Percentiles rank a stretch among this genome's conserved stretches.
Evolutionary conservation across 2,888 invertebrate genomes (phyloP).

Genomic region (Rapana venosa): DNA sequence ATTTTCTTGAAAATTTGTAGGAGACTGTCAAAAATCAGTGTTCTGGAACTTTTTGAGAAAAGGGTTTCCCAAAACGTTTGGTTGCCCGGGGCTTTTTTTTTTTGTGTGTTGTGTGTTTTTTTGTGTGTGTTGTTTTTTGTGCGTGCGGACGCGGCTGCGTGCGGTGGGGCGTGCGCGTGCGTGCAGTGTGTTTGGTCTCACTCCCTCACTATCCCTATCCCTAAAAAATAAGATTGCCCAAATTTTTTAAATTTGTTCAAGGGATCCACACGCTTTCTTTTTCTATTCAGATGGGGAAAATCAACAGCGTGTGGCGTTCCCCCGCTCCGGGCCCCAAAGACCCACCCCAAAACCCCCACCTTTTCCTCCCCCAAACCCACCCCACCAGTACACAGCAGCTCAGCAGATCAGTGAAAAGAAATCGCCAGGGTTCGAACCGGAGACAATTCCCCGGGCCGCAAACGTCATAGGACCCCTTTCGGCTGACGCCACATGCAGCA

Average conservation of each 20-base stretch:
- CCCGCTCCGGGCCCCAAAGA: background rate
- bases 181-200: background rate
- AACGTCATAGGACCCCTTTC: background rate
- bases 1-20: too few species aligned
- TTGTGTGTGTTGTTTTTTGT: background rate
- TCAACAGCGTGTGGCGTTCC: background rate
- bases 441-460: background rate
- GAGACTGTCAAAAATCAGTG: too few species aligned
- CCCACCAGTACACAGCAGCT: background rate
- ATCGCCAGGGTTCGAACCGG: background rate
- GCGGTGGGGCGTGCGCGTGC: background rate
- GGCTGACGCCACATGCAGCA: background rate
- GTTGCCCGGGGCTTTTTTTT: too few species aligned
- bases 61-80: too few species aligned
- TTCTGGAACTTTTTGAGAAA: too few species aligned
- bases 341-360: background rate
- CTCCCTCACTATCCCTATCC: too few species aligned
- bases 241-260: background rate
- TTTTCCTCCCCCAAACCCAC: background rate
- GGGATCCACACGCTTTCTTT: background rate
- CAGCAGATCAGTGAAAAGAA: background rate
- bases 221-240: too few species aligned
- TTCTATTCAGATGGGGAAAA: background rate
- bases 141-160: background rate
- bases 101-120: too few species aligned